Evolutionary conservation across 2,797 vertebrate species (phyloP).

Genomic region (Fistularia tabacaria): DNA sequence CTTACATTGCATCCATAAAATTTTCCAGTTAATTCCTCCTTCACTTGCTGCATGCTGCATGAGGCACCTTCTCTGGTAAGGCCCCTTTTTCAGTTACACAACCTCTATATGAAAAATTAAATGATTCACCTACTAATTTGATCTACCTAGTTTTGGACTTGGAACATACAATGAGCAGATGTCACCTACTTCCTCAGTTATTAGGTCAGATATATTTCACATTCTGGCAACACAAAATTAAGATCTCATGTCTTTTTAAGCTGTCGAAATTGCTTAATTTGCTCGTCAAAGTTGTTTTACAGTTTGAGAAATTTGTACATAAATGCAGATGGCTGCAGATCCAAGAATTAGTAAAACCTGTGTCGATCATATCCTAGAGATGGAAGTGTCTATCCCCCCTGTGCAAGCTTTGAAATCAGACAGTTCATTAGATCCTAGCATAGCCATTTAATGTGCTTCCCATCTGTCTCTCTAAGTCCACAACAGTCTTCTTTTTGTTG

Average conservation of each 20-base stretch:
- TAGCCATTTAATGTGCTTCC: constrained; percentile 47
- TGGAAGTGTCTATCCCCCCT: constrained; percentile 31
- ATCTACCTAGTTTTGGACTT: too few species aligned
- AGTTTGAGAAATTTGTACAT: too few species aligned
- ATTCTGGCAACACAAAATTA: background rate
- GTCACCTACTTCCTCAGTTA: too few species aligned
- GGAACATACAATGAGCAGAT: too few species aligned
- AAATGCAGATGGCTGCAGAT: too few species aligned
- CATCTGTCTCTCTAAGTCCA: constrained; percentile 54
- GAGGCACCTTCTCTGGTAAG: constrained; percentile 88
- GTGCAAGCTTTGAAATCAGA: constrained; percentile 54
- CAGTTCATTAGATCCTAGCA: constrained; percentile 49
- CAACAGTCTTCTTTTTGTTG: constrained; percentile 56
- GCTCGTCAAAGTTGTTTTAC: too few species aligned
- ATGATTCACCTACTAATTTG: too few species aligned
- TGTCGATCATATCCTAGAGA: constrained; percentile 33
- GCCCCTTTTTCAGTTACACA: constrained; percentile 29
- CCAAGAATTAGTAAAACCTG: constrained; percentile 6
- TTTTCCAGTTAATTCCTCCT: constrained; percentile 97
- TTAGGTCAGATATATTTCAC: too few species aligned
- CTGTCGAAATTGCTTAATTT: too few species aligned
- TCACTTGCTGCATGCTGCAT: constrained; percentile 96
- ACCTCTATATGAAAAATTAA: too few species aligned
- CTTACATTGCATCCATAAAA: constrained; percentile 82
- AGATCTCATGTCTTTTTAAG: too few species aligned